Evolutionary conservation across 2,888 invertebrate genomes (phyloP).

Genomic region (Hesperia comma): DNA sequence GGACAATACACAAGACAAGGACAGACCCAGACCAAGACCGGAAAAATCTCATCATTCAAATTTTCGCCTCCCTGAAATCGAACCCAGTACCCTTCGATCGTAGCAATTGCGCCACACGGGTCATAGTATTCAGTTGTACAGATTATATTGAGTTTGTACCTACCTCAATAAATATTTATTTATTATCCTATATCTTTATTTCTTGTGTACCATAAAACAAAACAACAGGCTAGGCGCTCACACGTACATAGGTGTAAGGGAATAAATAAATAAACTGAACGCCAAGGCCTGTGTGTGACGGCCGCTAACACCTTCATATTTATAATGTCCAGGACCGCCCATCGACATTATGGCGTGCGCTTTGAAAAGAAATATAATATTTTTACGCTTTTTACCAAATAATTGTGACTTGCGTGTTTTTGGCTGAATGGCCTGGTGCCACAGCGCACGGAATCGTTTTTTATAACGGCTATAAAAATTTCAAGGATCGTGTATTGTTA

Average conservation of each 20-base stretch:
- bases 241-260: conserved; percentile 38
- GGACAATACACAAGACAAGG: too few relatives aligned
- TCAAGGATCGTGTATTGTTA: too few relatives aligned
- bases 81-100: too few relatives aligned
- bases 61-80: too few relatives aligned
- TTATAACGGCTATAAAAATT: too few relatives aligned
- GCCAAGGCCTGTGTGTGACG: conserved; percentile 46
- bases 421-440: conserved; percentile 10
- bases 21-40: too few relatives aligned
- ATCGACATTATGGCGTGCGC: conserved; percentile 38
- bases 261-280: conserved; percentile 46
- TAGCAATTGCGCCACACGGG: too few relatives aligned
- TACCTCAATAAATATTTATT: too few relatives aligned
- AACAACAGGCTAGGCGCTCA: conserved; percentile 40
- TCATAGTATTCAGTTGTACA: too few relatives aligned
- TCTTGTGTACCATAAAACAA: conserved; percentile 10
- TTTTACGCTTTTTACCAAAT: conserved; percentile 34
- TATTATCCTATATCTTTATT: too few relatives aligned
- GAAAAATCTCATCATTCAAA: too few relatives aligned
- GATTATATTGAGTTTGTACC: too few relatives aligned
- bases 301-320: conserved; percentile 48
- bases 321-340: conserved; percentile 46
- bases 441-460: background rate
- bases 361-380: conserved; percentile 27
- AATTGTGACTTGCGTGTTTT: conserved; percentile 27